Conservation (phyloP, 2,888 invertebrate species). For the Cotesia congregata region DNA sequence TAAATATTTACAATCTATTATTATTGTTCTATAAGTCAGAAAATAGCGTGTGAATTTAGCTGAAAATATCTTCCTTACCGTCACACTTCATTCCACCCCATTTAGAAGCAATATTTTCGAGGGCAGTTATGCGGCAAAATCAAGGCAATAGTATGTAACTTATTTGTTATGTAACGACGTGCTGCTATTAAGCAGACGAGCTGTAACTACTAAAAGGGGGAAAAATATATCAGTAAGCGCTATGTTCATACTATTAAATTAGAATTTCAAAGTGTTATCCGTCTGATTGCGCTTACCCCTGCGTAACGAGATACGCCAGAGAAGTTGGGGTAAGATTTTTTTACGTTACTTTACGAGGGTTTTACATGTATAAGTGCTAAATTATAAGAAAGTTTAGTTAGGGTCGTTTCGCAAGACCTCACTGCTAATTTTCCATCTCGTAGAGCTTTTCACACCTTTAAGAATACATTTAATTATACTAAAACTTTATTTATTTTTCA, state of each 20-base stretch:
- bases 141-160: constrained; percentile 5
- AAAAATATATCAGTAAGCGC: constrained; percentile 10
- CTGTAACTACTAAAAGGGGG: not conserved
- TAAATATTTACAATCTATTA: not conserved
- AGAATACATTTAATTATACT: constrained; percentile 7
- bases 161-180: not conserved
- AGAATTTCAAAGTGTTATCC: constrained; percentile 58
- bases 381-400: constrained; percentile 26
- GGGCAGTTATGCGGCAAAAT: constrained; percentile 29
- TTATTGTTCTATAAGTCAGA: not conserved
- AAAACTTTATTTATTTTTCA: constrained; percentile 18
- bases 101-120: constrained; percentile 31
- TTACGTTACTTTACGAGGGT: constrained; percentile 33
- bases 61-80: constrained; percentile 29
- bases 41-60: constrained; percentile 25
- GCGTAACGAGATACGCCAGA: constrained; percentile 54
- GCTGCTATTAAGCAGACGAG: not conserved
- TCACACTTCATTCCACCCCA: constrained; percentile 49
- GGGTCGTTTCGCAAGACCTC: constrained; percentile 48
- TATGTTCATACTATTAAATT: constrained; percentile 44
- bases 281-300: constrained; percentile 60
- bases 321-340: constrained; percentile 17
- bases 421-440: constrained; percentile 46
- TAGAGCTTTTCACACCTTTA: constrained; percentile 24
- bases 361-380: constrained; percentile 2